phyloP scores from a whole-genome alignment of 1,140 invertebrate species.

The Theocolax elegans region DNA sequence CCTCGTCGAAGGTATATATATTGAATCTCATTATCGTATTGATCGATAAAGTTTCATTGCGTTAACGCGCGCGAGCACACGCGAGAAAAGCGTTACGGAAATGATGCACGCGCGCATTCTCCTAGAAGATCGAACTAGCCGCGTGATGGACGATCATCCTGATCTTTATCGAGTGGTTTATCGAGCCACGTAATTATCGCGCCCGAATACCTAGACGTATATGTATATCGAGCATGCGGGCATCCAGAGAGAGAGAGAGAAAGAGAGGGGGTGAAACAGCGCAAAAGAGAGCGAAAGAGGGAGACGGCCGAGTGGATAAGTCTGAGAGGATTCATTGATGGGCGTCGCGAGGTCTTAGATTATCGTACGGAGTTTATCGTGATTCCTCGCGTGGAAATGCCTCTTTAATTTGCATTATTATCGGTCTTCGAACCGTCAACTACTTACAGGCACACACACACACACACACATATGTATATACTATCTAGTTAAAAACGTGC shows the following conservation, averaged over 20 bases:
- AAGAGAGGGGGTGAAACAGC: too few species aligned
- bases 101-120: too few species aligned
- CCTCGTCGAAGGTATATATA: not conserved
- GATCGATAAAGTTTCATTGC: too few species aligned
- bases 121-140: not conserved
- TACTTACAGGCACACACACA: not conserved
- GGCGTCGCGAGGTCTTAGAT: constrained; percentile 11
- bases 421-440: not conserved
- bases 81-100: too few species aligned
- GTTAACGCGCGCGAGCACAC: too few species aligned
- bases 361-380: not conserved
- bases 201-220: not conserved
- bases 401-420: constrained; percentile 21
- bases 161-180: constrained; percentile 3
- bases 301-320: not conserved
- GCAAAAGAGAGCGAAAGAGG: too few species aligned
- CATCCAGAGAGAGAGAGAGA: too few species aligned
- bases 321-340: not conserved
- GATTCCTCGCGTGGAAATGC: not conserved
- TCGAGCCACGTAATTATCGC: constrained; percentile 10
- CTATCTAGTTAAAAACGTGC: not conserved
- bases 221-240: not conserved
- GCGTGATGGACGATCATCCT: not conserved
- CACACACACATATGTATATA: not conserved
- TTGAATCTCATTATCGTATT: constrained; percentile 5